Evolutionary conservation across 2,113 vertebrate genomes (phyloP).

Genomic region (Rostratula benghalensis): DNA sequence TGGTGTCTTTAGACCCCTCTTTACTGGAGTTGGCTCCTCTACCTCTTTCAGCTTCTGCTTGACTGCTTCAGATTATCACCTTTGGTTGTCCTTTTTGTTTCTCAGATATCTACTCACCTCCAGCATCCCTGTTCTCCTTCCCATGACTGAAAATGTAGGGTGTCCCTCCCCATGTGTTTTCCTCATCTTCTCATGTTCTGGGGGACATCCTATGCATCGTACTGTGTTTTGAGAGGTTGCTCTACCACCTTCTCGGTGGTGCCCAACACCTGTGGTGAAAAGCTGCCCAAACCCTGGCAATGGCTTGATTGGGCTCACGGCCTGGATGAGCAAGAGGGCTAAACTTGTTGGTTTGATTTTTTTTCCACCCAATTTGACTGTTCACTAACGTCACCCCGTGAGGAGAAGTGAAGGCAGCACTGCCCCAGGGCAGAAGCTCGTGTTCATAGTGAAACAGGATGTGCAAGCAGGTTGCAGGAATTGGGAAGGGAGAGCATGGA

Average conservation of each 20-base stretch:
- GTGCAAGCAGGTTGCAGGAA: conserved; percentile 53
- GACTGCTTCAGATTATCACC: not conserved
- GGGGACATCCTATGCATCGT: not conserved
- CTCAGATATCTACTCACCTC: not conserved
- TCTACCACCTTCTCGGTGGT: not conserved
- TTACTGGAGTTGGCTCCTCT: not conserved
- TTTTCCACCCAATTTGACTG: not conserved
- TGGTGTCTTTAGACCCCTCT: not conserved
- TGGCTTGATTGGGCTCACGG: not conserved
- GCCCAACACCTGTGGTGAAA: not conserved
- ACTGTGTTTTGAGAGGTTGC: not conserved
- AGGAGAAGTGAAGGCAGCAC: conserved; percentile 57
- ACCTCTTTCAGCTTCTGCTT: not conserved
- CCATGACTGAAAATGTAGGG: not conserved
- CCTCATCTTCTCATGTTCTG: not conserved
- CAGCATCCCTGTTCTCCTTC: not conserved
- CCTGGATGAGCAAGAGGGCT: not conserved
- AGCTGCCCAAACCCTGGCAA: not conserved
- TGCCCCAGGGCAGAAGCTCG: conserved; percentile 20
- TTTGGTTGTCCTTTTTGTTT: not conserved
- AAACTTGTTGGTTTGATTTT: not conserved
- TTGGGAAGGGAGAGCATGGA: conserved; percentile 53
- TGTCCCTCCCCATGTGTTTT: not conserved
- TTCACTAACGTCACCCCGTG: not conserved
- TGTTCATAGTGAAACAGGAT: conserved; percentile 76